Conservation (phyloP, 2,888 invertebrate genomes). For the Diogma glabrata region DNA sequence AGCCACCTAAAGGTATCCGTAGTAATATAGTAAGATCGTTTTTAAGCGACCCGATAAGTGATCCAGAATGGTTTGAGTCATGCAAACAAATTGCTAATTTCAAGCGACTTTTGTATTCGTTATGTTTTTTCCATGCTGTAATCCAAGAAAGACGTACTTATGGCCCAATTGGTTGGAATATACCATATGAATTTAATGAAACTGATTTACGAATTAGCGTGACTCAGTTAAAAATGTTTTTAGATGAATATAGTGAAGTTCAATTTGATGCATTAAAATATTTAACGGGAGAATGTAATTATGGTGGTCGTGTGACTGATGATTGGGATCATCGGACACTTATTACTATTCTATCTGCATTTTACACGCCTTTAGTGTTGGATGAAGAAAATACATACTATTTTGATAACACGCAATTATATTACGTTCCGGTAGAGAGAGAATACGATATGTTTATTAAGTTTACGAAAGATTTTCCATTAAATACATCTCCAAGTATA, state of each 20-base stretch:
- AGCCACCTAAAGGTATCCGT: slow-evolving; percentile 76
- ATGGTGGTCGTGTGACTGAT: slow-evolving; percentile 91
- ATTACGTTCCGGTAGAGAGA: slow-evolving; percentile 59
- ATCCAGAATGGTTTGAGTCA: slow-evolving; percentile 77
- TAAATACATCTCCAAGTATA: slow-evolving; percentile 67
- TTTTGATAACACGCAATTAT: slow-evolving; percentile 33
- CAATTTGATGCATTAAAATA: slow-evolving; percentile 81
- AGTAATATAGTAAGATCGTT: slow-evolving; percentile 80
- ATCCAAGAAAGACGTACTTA: slow-evolving; percentile 85
- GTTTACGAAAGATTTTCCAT: slow-evolving; percentile 59
- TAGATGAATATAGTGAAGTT: slow-evolving; percentile 64
- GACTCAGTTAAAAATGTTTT: slow-evolving; percentile 76
- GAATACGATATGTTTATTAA: slow-evolving; percentile 59
- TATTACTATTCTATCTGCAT: slow-evolving; percentile 67
- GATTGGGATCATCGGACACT: slow-evolving; percentile 87
- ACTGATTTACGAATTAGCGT: slow-evolving; percentile 85
- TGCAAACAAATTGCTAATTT: slow-evolving; percentile 64
- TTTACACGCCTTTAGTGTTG: slow-evolving; percentile 61
- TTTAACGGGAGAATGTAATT: slow-evolving; percentile 91
- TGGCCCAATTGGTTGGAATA: slow-evolving; percentile 93
- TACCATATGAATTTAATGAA: slow-evolving; percentile 90
- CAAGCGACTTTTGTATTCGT: slow-evolving; percentile 73
- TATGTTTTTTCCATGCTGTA: slow-evolving; percentile 91
- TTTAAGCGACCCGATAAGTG: slow-evolving; percentile 74
- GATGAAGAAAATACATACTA: slow-evolving; percentile 34